A percentile compares a stretch with the other conserved stretches of the same genome.
Conservation (phyloP, 2,888 invertebrate species). For the Diabrotica balteata region DNA sequence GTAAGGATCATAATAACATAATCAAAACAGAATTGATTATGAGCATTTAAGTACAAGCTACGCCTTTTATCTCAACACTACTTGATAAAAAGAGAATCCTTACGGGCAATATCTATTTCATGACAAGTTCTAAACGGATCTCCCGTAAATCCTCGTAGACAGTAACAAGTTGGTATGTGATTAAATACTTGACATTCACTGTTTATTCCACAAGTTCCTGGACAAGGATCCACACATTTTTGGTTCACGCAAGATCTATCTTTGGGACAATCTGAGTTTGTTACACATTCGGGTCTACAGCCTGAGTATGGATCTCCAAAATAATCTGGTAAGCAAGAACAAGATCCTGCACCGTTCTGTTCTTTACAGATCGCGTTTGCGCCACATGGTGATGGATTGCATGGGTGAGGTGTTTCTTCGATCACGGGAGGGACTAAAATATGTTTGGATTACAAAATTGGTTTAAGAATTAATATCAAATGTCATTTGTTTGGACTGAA, state of each 20-base stretch:
- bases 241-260: slow-evolving; percentile 81
- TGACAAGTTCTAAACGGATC: slow-evolving; percentile 81
- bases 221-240: slow-evolving; percentile 85
- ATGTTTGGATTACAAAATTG: not conserved
- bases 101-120: slow-evolving; percentile 59
- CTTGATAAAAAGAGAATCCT: slow-evolving; percentile 39
- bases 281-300: slow-evolving; percentile 88
- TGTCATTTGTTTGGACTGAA: too few relatives aligned
- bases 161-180: slow-evolving; percentile 82
- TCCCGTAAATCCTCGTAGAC: slow-evolving; percentile 77
- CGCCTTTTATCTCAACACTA: not conserved
- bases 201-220: slow-evolving; percentile 82
- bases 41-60: not conserved
- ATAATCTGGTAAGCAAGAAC: slow-evolving; percentile 81
- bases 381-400: slow-evolving; percentile 86
- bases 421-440: slow-evolving; percentile 61
- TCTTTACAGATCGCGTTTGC: slow-evolving; percentile 85
- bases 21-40: too few relatives aligned
- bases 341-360: slow-evolving; percentile 81
- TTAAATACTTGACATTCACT: slow-evolving; percentile 83
- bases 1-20: not conserved
- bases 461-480: too few relatives aligned
- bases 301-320: slow-evolving; percentile 86
- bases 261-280: slow-evolving; percentile 82
- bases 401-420: slow-evolving; percentile 69